Conservation (phyloP, 2,113 vertebrate genomes). For the Dolichotis patagonum region DNA sequence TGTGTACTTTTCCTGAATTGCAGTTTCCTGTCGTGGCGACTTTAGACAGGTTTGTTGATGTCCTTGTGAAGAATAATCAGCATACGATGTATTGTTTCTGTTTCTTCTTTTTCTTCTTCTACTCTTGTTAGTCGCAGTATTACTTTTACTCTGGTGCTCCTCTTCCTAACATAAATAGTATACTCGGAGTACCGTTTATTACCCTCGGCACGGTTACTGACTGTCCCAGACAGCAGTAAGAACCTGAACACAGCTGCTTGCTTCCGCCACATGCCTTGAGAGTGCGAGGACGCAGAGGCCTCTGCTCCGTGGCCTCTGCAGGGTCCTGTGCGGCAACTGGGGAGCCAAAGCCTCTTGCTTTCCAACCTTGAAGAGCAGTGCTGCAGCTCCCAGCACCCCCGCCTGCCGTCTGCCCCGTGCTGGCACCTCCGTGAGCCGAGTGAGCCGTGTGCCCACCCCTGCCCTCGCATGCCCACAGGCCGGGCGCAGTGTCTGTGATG, state of each 20-base stretch:
- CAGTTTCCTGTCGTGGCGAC: not conserved
- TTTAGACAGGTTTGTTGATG: not conserved
- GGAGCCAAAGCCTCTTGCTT: not conserved
- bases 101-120: not conserved
- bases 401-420: fast-evolving
- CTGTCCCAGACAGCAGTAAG: not conserved
- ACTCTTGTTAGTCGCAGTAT: not conserved
- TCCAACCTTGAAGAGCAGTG: not conserved
- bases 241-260: not conserved
- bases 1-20: fast-evolving
- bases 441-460: fast-evolving
- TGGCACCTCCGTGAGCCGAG: not conserved
- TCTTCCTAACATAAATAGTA: not conserved
- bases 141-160: not conserved
- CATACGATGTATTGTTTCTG: not conserved
- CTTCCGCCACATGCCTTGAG: not conserved
- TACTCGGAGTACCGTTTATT: not conserved
- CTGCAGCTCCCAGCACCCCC: fast-evolving
- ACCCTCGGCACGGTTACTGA: not conserved
- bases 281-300: not conserved
- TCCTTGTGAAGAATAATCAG: fast-evolving
- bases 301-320: too few species aligned
- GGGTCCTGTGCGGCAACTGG: fast-evolving
- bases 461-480: not conserved
- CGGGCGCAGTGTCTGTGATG: not conserved